Evolutionary conservation across 2,113 vertebrate species (phyloP).

Genomic region (Amazona guildingii): DNA sequence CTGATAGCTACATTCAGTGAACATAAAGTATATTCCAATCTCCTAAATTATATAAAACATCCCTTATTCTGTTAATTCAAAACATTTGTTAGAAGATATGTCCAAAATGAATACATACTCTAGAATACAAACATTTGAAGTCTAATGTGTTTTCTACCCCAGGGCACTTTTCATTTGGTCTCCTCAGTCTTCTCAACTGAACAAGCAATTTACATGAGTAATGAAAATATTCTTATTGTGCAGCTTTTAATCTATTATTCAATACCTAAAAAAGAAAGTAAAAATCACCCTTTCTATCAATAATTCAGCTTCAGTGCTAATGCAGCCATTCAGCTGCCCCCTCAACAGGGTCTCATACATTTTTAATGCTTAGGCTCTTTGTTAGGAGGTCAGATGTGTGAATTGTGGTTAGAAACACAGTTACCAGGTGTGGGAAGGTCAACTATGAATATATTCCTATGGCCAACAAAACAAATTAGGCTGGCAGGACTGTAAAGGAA

Average conservation of each 20-base stretch:
- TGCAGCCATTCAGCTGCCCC: neutral
- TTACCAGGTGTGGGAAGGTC: neutral
- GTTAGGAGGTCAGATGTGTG: constrained; percentile 21
- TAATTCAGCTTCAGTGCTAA: constrained; percentile 47
- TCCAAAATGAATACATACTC: neutral
- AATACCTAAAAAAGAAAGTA: constrained; percentile 41
- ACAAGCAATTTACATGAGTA: neutral
- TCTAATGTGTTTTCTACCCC: neutral
- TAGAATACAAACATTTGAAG: neutral
- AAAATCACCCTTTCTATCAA: constrained; percentile 35
- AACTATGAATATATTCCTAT: neutral
- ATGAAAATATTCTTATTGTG: constrained; percentile 33
- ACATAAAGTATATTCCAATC: neutral
- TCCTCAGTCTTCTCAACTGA: neutral
- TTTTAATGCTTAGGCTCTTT: constrained; percentile 36
- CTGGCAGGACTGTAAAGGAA: neutral
- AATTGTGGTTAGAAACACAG: neutral
- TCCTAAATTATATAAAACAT: neutral
- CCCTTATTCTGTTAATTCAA: neutral
- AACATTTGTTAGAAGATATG: neutral
- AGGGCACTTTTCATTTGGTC: neutral
- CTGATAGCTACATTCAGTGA: neutral
- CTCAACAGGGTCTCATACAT: constrained; percentile 16
- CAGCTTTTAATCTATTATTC: constrained; percentile 61
- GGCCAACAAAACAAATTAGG: neutral